Base-by-base conservation (phyloP, 2,797 vertebrate species). In the Muscicapa comitata region DNA sequence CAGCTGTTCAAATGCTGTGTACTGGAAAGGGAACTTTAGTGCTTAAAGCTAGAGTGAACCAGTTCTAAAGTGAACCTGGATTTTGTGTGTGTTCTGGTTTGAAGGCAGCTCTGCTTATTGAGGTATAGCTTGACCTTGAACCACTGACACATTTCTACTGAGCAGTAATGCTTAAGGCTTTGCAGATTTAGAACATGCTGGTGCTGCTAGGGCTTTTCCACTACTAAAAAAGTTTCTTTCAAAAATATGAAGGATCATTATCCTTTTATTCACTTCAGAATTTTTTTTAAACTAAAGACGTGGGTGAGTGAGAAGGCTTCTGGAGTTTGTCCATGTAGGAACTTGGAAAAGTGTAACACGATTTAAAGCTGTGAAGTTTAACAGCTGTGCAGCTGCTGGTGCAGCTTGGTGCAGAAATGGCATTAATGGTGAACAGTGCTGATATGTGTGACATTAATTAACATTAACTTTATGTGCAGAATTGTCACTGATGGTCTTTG, bases 71-170 rank as follows among this genome's bases (percentile, higher is more conserved):
- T 43, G 17, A 54, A 19, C 43, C 23, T 54, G 10, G 62, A 3
- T 51, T 53, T 66, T 54, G 66, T 48, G 40, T 11, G 31, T 1
- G 2, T 57, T 6, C 55, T 71, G 71, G 20, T 43, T 70, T 50
- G 54, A 33, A 48, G 82, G 38, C 58, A 2, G 1, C 59, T 66
- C 3, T 18, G 4, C 28, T 74, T 1, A 0, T 28, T 47, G 63
- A 57, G 67, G 20, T 78, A 0, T 13, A 38, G 57, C 81, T 78
- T 38, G 51, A 40, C 83, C 59, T 93, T 59, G 68, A 73, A 37
- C 29, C 40, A 17, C 48, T 71, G 80, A 17, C 58, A 35, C 4
- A 2, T 70, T 82, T 78, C 53, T 74, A 1, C 43, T 55, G 73
- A 83, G 62, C 76, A 71, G 18, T n/a, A 53, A 4, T 31, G 40